Conservation (phyloP, 2,797 vertebrate genomes). For the Schizothorax lantsangensis region DNA sequence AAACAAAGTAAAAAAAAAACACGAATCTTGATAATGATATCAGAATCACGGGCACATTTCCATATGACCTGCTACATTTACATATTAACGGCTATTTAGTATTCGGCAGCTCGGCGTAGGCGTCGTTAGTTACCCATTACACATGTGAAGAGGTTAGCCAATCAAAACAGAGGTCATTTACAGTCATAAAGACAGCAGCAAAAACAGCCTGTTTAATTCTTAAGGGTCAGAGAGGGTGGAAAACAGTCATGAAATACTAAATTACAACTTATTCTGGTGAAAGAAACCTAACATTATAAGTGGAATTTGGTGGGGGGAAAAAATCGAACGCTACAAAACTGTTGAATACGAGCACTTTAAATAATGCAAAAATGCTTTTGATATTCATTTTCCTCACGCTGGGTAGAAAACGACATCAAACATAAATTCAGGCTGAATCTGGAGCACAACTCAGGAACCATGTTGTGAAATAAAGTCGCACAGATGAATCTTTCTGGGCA, state of each 20-base stretch:
- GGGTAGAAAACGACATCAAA: constrained; percentile 4
- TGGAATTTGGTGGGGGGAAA: neutral
- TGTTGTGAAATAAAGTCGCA: neutral
- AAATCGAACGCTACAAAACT: constrained; percentile 8
- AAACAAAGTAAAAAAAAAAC: neutral
- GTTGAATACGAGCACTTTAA: neutral
- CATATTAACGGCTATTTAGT: constrained; percentile 18
- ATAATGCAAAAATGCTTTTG: constrained; percentile 28
- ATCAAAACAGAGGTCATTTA: constrained; percentile 24
- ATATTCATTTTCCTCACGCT: neutral
- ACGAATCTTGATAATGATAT: constrained; percentile 7
- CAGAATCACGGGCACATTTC: constrained; percentile 6
- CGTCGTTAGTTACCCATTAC: neutral
- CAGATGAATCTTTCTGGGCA: neutral
- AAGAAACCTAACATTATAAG: neutral
- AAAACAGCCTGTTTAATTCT: constrained; percentile 4
- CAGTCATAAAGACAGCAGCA: constrained; percentile 2
- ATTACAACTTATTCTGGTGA: neutral
- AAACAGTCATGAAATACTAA: constrained; percentile 1
- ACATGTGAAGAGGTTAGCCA: constrained; percentile 16
- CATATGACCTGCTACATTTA: constrained; percentile 1
- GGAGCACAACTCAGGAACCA: constrained; percentile 9
- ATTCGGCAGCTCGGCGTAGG: neutral
- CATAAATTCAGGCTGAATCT: constrained; percentile 23
- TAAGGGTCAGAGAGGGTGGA: neutral